These are phyloP conservation scores for Gymnoscopelus braueri DNA, from an alignment of 2,797 vertebrate species.

Conservation along the genomic window DNA sequence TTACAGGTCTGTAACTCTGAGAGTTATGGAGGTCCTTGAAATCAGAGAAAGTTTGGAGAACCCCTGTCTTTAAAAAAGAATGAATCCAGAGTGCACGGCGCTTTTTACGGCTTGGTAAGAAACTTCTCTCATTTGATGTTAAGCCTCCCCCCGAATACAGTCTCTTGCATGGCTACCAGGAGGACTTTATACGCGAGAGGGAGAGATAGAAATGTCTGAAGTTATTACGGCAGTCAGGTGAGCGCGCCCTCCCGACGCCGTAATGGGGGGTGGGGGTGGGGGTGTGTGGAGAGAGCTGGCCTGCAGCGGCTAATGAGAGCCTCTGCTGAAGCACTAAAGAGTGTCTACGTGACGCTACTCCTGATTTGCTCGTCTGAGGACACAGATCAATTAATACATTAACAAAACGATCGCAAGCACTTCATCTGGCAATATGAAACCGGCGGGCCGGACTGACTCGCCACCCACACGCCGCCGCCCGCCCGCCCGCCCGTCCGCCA, in stretches of 20 bases:
- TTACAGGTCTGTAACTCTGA: no score
- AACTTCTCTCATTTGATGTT: conserved; percentile 58
- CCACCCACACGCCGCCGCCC: conserved; percentile 24
- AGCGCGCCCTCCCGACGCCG: conserved; percentile 53
- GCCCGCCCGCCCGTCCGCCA: conserved; percentile 7
- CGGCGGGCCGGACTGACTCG: conserved; percentile 48
- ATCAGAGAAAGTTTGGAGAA: no score
- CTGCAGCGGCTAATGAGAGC: conserved; percentile 72
- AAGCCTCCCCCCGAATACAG: conserved; percentile 36
- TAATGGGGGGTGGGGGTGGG: conserved; percentile 44
- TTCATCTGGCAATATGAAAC: conserved; percentile 73
- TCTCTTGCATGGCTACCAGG: conserved; percentile 47
- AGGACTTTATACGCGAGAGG: conserved; percentile 39
- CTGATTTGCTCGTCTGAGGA: conserved; percentile 69
- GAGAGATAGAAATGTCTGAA: conserved; percentile 71
- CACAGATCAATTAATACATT: conserved; percentile 80
- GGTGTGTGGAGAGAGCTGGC: conserved; percentile 47
- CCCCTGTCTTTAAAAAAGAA: conserved; percentile 26
- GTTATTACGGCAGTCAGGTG: conserved; percentile 73
- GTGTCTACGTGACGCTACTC: conserved; percentile 70
- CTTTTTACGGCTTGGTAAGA: conserved; percentile 54
- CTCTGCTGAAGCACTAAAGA: conserved; percentile 69
- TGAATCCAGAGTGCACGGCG: conserved; percentile 49
- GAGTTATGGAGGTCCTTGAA: no score
- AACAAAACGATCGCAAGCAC: conserved; percentile 70